Evolutionary conservation across 1,140 invertebrate genomes (phyloP), one percentile per base, ranked within the genome.

Genomic region (Potamilus streckersoni): DNA sequence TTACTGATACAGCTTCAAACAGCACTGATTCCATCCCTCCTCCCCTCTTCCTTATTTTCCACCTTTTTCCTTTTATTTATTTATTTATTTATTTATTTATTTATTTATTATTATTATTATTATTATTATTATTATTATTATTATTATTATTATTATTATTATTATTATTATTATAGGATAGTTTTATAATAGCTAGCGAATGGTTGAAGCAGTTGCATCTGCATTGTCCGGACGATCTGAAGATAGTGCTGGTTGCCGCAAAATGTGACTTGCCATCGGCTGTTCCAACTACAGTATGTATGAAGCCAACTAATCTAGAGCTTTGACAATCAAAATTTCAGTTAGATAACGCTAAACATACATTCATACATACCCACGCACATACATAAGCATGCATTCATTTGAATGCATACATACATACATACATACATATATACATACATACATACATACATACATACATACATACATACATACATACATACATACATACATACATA

Each of bases 171-270:
- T 61, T 20, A 14, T 12, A 82, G 82, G 71, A 71, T 15, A 76
- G 75, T 20, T 83, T 81, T 57, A 61, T 69, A 0, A 73, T 66
- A 57, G 61, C 80, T 13, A 19, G n/a, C 19, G 58, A 73, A 38
- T 83, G 82, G 82, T 17, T 80, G 8, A 69, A 78, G 27, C 60
- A 72, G 19, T 59, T 81, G 20, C 57, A 73, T 38, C 79, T 77
- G 31, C 78, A 73, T n/a, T 76, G 80, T 23, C 38, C 38, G 38
- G 71, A 73, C 5, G 62, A 77, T 16, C 63, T 79, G 0, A 80
- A 62, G 66, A 67, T 63, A 23, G 76, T 73, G 5, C 20, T 83
- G 13, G 76, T 83, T 2, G 82, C 78, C 31, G 80, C 81, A 61
- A 83, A 83, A 38, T 70, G 63, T 56, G 81, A 82, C 64, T 60